These are phyloP conservation scores for Delichon dasypus DNA, from an alignment of 2,797 vertebrate species.

Conservation along the genomic window DNA sequence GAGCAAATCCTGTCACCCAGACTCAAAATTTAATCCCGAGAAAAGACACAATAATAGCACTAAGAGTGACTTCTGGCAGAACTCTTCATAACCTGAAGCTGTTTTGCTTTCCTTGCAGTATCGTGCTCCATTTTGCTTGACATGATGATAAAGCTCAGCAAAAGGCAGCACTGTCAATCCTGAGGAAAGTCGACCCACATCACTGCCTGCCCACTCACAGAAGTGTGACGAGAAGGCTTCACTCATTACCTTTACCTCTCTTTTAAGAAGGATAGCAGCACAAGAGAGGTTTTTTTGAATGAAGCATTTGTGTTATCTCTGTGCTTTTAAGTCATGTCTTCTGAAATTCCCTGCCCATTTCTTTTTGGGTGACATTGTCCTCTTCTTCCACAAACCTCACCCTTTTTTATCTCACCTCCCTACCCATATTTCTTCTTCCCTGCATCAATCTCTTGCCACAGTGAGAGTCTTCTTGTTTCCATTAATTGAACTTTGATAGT, in stretches of 20 bases:
- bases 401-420: background rate
- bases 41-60: background rate
- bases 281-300: background rate
- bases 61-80: background rate
- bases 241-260: background rate
- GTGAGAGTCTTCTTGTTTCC: background rate
- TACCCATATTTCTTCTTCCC: background rate
- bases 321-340: background rate
- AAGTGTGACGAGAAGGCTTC: conserved; percentile 3
- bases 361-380: background rate
- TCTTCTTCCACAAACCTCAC: background rate
- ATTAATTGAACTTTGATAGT: conserved; percentile 42
- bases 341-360: background rate
- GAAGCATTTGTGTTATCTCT: background rate
- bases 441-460: background rate
- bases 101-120: conserved; percentile 1
- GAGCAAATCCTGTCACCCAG: background rate
- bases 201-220: background rate
- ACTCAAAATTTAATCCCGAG: background rate
- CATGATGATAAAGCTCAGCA: conserved; percentile 12
- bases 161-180: background rate
- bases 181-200: background rate
- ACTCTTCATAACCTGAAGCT: conserved; percentile 6
- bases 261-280: background rate
- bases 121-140: background rate